Evolutionary conservation across 2,888 invertebrate species (phyloP).

Genomic region (Cryptocephalus moraei): DNA sequence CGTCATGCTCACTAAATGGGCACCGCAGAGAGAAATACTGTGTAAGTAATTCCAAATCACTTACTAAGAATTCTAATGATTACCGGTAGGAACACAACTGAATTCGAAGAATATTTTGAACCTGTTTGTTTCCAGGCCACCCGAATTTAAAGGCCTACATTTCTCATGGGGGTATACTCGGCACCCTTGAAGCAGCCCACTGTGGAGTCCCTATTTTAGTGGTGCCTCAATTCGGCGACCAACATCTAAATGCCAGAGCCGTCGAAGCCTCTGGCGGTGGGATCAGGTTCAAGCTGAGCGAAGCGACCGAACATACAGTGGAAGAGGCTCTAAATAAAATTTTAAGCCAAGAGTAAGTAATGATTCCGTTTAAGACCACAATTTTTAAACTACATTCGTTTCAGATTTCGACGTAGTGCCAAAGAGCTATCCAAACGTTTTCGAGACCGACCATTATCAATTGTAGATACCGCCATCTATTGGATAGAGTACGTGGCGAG

Average conservation of each 20-base stretch:
- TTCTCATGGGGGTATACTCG: conserved; percentile 57
- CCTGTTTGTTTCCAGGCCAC: conserved; percentile 42
- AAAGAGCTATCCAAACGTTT: conserved; percentile 40
- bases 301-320: conserved; percentile 46
- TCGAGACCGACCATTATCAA: conserved; percentile 45
- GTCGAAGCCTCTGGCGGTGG: conserved; percentile 51
- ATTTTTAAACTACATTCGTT: conserved; percentile 6
- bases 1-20: conserved; percentile 53
- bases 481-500: conserved; percentile 58
- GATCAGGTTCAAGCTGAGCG: conserved; percentile 44
- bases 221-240: conserved; percentile 62
- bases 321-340: conserved; percentile 23
- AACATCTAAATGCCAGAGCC: conserved; percentile 54
- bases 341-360: neutral
- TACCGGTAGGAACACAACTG: neutral
- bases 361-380: neutral
- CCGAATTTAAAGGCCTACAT: conserved; percentile 57
- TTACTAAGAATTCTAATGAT: neutral
- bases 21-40: conserved; percentile 69
- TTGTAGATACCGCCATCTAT: conserved; percentile 50
- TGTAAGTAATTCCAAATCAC: conserved; percentile 45
- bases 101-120: neutral
- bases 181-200: conserved; percentile 57
- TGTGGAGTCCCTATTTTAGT: conserved; percentile 56
- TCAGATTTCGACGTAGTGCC: conserved; percentile 31